Conservation (phyloP, 2,888 invertebrate genomes). For the Platycheirus albimanus region DNA sequence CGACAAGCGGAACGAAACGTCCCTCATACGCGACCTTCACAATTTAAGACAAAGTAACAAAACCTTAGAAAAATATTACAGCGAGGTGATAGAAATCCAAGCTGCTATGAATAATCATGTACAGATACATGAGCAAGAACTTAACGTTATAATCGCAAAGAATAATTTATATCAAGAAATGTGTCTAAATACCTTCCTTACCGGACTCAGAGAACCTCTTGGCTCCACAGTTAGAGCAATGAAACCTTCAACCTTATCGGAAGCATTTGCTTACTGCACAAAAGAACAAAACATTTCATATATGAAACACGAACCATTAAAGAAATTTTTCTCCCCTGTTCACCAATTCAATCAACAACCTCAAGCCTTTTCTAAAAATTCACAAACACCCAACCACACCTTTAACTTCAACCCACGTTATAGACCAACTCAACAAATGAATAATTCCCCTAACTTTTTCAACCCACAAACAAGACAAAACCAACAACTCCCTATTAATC, state of each 20-base stretch:
- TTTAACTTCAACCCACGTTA: not conserved
- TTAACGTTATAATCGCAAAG: constrained; percentile 25
- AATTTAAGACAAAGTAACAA: constrained; percentile 12
- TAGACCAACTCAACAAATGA: too few species aligned
- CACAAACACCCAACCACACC: not conserved
- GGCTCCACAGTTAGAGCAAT: too few species aligned
- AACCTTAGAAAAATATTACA: constrained; percentile 41
- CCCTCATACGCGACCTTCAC: constrained; percentile 39
- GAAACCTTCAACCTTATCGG: constrained; percentile 29
- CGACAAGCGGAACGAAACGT: too few species aligned
- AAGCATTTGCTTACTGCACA: constrained; percentile 40
- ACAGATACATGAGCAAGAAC: constrained; percentile 31
- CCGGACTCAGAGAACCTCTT: too few species aligned
- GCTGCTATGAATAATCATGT: constrained; percentile 45
- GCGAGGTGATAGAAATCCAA: constrained; percentile 47
- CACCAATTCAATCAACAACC: not conserved
- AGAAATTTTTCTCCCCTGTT: not conserved
- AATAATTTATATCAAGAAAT: constrained; percentile 38
- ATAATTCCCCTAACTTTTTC: too few species aligned
- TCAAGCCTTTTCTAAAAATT: not conserved
- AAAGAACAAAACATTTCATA: constrained; percentile 58
- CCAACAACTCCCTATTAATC: not conserved
- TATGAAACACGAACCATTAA: not conserved
- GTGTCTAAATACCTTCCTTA: too few species aligned
- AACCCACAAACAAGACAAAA: not conserved